phyloP scores from a whole-genome alignment of 2,888 invertebrate species.

The Agriopis aurantiaria region DNA sequence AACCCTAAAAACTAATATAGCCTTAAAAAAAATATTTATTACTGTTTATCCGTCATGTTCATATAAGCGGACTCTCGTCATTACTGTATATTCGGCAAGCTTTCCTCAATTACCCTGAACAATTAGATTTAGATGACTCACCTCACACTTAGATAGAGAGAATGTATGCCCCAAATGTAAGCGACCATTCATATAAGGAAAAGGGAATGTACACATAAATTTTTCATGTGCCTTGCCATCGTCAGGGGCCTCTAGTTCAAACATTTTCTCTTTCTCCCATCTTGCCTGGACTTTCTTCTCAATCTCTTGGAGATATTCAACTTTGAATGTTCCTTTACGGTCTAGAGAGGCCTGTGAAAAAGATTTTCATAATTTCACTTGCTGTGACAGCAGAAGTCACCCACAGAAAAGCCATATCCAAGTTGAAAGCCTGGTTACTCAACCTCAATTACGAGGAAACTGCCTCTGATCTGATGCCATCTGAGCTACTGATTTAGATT shows the following conservation, averaged over 20 bases:
- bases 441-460: no score
- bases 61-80: no score
- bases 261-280: constrained; percentile 94
- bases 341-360: constrained; percentile 70
- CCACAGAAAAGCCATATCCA: no score
- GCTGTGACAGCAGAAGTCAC: background rate
- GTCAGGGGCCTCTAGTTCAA: constrained; percentile 93
- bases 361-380: background rate
- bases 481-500: no score
- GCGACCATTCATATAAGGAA: constrained; percentile 99
- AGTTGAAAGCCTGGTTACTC: no score
- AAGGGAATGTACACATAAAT: constrained; percentile 98
- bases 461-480: no score
- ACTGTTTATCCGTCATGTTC: no score
- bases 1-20: no score
- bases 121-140: constrained; percentile 63
- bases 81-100: no score
- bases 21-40: no score
- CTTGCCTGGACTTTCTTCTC: constrained; percentile 94
- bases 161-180: constrained; percentile 99
- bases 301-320: constrained; percentile 95
- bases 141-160: constrained; percentile 98
- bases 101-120: no score
- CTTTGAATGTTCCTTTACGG: constrained; percentile 98
- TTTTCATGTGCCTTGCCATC: constrained; percentile 90